Evolutionary conservation across 2,888 invertebrate species (phyloP), one percentile per base, ranked within the genome.

Genomic region (Opisthograptis luteolata): DNA sequence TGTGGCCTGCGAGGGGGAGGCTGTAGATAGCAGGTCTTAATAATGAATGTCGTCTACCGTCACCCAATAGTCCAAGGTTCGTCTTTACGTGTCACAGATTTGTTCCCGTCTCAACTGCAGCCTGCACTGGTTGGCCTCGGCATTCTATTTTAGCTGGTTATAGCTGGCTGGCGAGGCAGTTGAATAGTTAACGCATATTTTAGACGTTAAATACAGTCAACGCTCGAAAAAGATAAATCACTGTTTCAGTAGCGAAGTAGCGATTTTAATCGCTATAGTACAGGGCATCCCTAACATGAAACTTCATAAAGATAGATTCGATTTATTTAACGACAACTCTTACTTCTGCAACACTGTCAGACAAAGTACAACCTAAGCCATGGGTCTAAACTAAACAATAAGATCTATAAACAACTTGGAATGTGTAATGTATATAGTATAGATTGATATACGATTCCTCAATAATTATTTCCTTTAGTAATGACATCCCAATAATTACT

Each of bases 41-140:
- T 49, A 42, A 43, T 20, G 35, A 32, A 41, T 40, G 44, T 39
- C 19, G 28, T 22, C 28, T 37, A 54, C 55, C 19, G 53, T 53
- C 53, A 50, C 49, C 57, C 54, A 61, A 61, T 61, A 56, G 58
- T 59, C 57, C 61, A 62, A 59, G 61, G 61, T 57, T 62, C 55
- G 46, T 57, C 55, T 52, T 32, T 37, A 48, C 53, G 46, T 48
- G 37, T 49, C 48, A 48, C 45, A 51, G 45, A 25, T 12, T n/a
- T 24, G 42, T 19, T 54, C 58, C 57, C 41, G 59, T 63, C 60
- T 55, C 59, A 22, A 12, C 42, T 22, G 39, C 39, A 59, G 32
- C 10, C 40, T 39, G 42, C 27, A 44, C 55, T 46, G 44, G 58
- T 3, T 50, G 62, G 22, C 64, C 63, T 64, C 62, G 62, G 60